These are phyloP conservation scores for Elysia chlorotica DNA, from an alignment of 1,140 invertebrate species.

Conservation along the genomic window DNA sequence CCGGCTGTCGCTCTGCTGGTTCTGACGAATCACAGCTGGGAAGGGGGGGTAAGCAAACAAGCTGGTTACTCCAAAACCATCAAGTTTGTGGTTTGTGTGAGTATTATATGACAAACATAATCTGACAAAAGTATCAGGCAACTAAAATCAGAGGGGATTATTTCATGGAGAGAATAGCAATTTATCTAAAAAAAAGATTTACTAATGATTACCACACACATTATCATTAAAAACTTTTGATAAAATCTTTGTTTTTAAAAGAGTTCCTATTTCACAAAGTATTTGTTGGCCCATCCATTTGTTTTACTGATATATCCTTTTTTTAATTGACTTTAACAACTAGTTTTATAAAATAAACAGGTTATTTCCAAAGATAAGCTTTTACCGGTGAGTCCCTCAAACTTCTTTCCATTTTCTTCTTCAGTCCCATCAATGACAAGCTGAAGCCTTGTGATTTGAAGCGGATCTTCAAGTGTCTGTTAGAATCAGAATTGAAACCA, in stretches of 20 bases:
- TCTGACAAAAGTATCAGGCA: too few species aligned
- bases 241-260: too few species aligned
- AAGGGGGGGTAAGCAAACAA: neutral
- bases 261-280: neutral
- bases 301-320: neutral
- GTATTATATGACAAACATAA: too few species aligned
- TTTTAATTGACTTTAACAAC: too few species aligned
- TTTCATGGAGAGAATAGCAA: too few species aligned
- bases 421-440: conserved; percentile 61
- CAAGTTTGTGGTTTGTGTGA: too few species aligned
- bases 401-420: conserved; percentile 52
- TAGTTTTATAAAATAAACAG: too few species aligned
- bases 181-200: too few species aligned
- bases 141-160: too few species aligned
- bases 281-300: neutral
- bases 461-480: conserved; percentile 59
- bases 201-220: too few species aligned
- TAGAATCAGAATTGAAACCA: neutral
- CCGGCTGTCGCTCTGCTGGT: conserved; percentile 60
- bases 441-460: conserved; percentile 58
- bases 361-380: too few species aligned
- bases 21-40: conserved; percentile 56
- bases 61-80: neutral
- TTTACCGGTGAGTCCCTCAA: conserved; percentile 63
- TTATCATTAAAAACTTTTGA: too few species aligned